Conservation (phyloP, 2,888 invertebrate species). For the Patella caerulea region DNA sequence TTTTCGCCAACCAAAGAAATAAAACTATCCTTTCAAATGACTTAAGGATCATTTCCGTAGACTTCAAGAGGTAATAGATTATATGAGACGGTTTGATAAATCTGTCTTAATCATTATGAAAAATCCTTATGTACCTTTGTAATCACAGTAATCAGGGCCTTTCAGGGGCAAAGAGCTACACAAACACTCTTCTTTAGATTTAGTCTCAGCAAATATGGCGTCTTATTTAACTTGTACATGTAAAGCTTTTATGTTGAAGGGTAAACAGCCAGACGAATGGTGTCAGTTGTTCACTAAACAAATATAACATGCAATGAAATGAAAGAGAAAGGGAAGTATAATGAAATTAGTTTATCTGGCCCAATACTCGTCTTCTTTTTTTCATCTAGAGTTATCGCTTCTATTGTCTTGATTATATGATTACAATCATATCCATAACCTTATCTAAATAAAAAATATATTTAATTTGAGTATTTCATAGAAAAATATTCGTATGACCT, state of each 20-base stretch:
- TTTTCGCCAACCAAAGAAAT: too few relatives aligned
- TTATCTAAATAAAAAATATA: too few relatives aligned
- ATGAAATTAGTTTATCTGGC: background rate
- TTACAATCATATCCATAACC: too few relatives aligned
- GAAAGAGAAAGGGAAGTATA: background rate
- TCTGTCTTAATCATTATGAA: conserved; percentile 4
- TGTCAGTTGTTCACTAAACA: conserved; percentile 5
- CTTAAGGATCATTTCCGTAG: background rate
- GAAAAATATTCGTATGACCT: too few relatives aligned
- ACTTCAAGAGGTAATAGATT: conserved; percentile 3
- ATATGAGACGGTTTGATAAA: conserved; percentile 7
- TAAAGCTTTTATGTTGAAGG: conserved; percentile 10
- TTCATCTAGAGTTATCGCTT: too few relatives aligned
- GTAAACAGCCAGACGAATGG: conserved; percentile 5
- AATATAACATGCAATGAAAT: conserved; percentile 7
- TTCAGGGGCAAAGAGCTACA: background rate
- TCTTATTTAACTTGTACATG: conserved; percentile 13
- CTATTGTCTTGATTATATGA: too few relatives aligned
- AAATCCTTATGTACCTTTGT: conserved; percentile 6
- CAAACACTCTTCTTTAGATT: conserved; percentile 7
- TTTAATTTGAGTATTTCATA: too few relatives aligned
- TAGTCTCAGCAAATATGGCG: background rate
- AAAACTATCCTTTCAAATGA: too few relatives aligned
- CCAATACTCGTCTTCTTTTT: too few relatives aligned
- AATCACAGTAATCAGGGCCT: background rate